A percentile compares a stretch with the other conserved stretches of the same genome.
phyloP scores from a whole-genome alignment of 2,113 vertebrate genomes.

The Sebastes fasciatus region DNA sequence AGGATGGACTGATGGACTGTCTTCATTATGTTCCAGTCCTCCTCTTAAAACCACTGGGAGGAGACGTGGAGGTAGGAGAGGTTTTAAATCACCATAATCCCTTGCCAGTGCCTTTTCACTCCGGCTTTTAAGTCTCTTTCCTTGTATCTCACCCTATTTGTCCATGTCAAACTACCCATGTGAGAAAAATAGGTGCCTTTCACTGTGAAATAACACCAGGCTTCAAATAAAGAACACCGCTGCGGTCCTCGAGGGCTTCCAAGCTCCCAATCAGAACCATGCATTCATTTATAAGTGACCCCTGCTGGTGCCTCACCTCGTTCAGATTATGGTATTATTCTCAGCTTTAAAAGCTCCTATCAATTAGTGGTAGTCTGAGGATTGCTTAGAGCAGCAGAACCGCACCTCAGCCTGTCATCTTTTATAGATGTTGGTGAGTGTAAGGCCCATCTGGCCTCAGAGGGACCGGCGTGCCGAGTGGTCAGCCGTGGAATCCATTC shows the following conservation, averaged over 20 bases:
- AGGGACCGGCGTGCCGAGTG: slow-evolving; percentile 36
- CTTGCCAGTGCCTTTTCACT: slow-evolving; percentile 50
- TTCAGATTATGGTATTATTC: slow-evolving; percentile 21
- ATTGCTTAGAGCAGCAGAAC: slow-evolving; percentile 63
- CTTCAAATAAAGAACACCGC: slow-evolving; percentile 9
- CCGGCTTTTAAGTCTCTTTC: slow-evolving; percentile 49
- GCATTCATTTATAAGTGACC: slow-evolving; percentile 41
- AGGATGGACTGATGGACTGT: slow-evolving; percentile 64
- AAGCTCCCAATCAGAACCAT: slow-evolving; percentile 23
- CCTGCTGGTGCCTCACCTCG: slow-evolving; percentile 8
- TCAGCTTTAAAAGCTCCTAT: slow-evolving; percentile 55
- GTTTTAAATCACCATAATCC: slow-evolving; percentile 77
- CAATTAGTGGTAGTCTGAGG: slow-evolving; percentile 58
- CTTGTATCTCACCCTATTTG: slow-evolving; percentile 62
- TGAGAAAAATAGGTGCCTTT: slow-evolving; percentile 67
- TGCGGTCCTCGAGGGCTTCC: slow-evolving; percentile 6
- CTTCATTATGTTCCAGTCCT: slow-evolving; percentile 69
- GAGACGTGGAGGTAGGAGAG: slow-evolving; percentile 45
- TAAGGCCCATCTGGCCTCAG: slow-evolving; percentile 44
- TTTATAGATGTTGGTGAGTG: slow-evolving; percentile 61
- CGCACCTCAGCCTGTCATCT: slow-evolving; percentile 63
- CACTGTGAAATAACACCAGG: slow-evolving; percentile 45
- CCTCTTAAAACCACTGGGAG: slow-evolving; percentile 58
- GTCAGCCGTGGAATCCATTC: slow-evolving; percentile 58
- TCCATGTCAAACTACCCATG: slow-evolving; percentile 61